Base-by-base conservation (phyloP, 2,888 invertebrate species). In the Eubasilissa splendida region DNA sequence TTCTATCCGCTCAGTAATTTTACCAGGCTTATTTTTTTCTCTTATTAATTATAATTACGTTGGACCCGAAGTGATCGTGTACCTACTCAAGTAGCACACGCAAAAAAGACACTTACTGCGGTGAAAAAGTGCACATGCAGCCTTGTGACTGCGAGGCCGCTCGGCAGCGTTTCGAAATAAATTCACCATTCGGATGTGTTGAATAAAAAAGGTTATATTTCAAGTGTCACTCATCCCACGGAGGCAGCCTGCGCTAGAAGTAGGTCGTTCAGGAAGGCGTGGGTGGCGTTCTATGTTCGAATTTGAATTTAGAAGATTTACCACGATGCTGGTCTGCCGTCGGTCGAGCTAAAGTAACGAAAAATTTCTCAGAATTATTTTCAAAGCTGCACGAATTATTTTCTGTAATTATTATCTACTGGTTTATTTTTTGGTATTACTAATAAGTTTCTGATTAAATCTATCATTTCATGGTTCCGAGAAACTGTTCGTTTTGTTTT, bases 81-180 rank as follows among this genome's bases (percentile, higher is more conserved):
- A 42, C 7, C 42, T 42, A 42, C 42, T 42, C 0, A 42, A 7
- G 42, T 42, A 42, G 42, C 42, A 42, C 42, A 42, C 42, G 2
- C 42, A 42, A 42, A 42, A 42, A 42, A 42, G 4, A 42, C 42
- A 42, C 42, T 42, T 42, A 42, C 42, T 7, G 4, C 42, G 50
- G 42, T 68, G 11, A 68, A 68, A 53, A 54, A 70, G 53, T 70
- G 70, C 70, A 70, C 70, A 70, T 70, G 70, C 70, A 70, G n/a
- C 70, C 70, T 70, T 70, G 70, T 53, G 14, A 53, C 1, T 9
- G 42, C 70, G 70, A 70, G 70, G 70, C 54, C 70, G 31, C 9
- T n/a, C 31, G 58, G n/a, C 12, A 58, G 58, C n/a, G 54, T 70
- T 70, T 70, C 54, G 53, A 70, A 54, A 70, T 70, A 70, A 22